phyloP scores from a whole-genome alignment of 53 echinoderm and acorn worm species.

The Echinometra lucunter region DNA sequence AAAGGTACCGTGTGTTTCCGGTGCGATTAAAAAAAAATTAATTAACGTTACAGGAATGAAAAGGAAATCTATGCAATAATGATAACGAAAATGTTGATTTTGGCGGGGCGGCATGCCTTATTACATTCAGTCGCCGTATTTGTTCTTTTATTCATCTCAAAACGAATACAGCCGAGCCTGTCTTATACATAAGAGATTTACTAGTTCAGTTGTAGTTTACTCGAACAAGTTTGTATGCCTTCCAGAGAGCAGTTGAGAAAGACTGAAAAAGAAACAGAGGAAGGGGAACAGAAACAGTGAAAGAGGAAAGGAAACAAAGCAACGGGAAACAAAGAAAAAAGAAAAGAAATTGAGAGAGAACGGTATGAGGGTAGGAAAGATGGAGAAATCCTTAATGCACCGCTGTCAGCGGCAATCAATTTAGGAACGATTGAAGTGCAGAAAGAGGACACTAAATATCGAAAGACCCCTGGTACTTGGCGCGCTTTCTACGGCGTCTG shows the following conservation, averaged over 20 bases:
- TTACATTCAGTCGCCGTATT: not conserved
- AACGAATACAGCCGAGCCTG: not conserved
- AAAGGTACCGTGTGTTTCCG: no score
- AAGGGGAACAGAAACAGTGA: no score
- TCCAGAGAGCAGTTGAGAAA: not conserved
- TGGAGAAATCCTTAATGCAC: constrained; percentile 32
- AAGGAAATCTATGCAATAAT: not conserved
- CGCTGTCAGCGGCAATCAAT: constrained; percentile 63
- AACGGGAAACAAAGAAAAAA: not conserved
- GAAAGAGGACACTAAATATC: constrained; percentile 64
- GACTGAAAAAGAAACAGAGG: not conserved
- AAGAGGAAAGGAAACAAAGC: not conserved
- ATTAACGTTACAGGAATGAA: not conserved
- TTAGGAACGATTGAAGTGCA: constrained; percentile 59
- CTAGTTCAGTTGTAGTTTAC: not conserved
- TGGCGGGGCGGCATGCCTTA: not conserved
- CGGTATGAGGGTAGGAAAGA: not conserved
- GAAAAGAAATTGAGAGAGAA: not conserved
- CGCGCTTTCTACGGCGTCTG: not conserved
- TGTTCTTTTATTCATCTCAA: not conserved
- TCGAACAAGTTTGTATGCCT: not conserved
- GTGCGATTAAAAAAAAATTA: no score
- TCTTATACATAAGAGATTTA: not conserved
- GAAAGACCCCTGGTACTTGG: constrained; percentile 49
- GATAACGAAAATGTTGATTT: not conserved